Evolutionary conservation across 2,113 vertebrate species (phyloP).

Genomic region (Mirounga angustirostris): DNA sequence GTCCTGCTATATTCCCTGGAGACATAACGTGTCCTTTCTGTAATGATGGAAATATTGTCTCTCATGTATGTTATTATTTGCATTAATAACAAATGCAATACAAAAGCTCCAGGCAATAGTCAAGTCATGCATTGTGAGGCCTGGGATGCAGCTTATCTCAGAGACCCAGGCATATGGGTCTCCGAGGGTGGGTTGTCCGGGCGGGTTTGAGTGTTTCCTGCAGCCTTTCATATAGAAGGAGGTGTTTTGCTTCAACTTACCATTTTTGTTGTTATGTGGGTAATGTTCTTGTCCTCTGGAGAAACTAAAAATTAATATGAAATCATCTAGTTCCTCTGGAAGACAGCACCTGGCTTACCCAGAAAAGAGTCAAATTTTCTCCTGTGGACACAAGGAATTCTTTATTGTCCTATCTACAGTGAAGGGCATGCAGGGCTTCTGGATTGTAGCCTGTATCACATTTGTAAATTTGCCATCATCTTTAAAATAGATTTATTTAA

Average conservation of each 20-base stretch:
- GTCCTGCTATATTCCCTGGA: not conserved
- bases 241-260: not conserved
- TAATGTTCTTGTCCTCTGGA: constrained; percentile 31
- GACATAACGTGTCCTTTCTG: not conserved
- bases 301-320: constrained; percentile 6
- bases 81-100: constrained; percentile 18
- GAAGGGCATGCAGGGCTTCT: not conserved
- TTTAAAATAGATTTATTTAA: constrained; percentile 32
- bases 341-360: not conserved
- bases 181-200: not conserved
- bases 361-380: not conserved
- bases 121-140: not conserved
- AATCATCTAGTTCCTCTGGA: not conserved
- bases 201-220: not conserved
- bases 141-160: not conserved
- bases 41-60: constrained; percentile 44
- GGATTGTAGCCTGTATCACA: not conserved
- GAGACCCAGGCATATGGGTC: not conserved
- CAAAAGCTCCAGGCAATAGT: not conserved
- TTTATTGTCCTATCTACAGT: not conserved
- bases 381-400: not conserved
- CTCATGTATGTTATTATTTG: not conserved
- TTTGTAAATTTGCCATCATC: not conserved
- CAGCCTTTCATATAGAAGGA: not conserved
- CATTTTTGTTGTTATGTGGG: not conserved